Percentiles rank a stretch among this genome's conserved stretches.
These are phyloP conservation scores for Drosophila chauvacae DNA, from an alignment of 1,140 invertebrate genomes.

Conservation along the genomic window DNA sequence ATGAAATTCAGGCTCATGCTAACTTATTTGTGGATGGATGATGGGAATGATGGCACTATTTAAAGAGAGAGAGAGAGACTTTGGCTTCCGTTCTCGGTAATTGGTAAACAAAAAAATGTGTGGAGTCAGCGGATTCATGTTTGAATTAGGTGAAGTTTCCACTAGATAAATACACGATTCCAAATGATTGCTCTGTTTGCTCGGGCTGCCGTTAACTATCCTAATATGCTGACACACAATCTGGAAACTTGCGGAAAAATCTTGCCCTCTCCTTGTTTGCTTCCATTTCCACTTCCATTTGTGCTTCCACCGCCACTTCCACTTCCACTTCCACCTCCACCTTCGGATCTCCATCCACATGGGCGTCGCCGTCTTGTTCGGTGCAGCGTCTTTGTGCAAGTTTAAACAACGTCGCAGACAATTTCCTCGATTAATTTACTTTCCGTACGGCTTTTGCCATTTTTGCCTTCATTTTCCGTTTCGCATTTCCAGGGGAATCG, in stretches of 20 bases:
- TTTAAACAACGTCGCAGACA: constrained; percentile 80
- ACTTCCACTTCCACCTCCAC: constrained; percentile 17
- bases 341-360: constrained; percentile 26
- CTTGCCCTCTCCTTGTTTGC: constrained; percentile 65
- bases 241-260: constrained; percentile 65
- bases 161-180: constrained; percentile 27
- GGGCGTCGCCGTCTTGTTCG: constrained; percentile 17
- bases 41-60: constrained; percentile 32
- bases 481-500: constrained; percentile 45
- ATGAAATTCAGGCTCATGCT: constrained; percentile 64
- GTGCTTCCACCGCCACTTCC: neutral
- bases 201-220: constrained; percentile 43
- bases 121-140: constrained; percentile 26
- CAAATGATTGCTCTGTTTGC: constrained; percentile 44
- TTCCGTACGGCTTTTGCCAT: constrained; percentile 73
- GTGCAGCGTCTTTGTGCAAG: constrained; percentile 71
- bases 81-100: constrained; percentile 12
- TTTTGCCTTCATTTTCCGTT: constrained; percentile 76
- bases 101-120: constrained; percentile 30
- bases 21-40: constrained; percentile 50
- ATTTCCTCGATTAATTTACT: constrained; percentile 83
- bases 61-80: neutral
- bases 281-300: constrained; percentile 26
- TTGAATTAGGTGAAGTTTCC: constrained; percentile 23
- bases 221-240: constrained; percentile 77